Evolutionary conservation across 2,113 vertebrate species (phyloP).

Genomic region (Gnathonemus longibarbis): DNA sequence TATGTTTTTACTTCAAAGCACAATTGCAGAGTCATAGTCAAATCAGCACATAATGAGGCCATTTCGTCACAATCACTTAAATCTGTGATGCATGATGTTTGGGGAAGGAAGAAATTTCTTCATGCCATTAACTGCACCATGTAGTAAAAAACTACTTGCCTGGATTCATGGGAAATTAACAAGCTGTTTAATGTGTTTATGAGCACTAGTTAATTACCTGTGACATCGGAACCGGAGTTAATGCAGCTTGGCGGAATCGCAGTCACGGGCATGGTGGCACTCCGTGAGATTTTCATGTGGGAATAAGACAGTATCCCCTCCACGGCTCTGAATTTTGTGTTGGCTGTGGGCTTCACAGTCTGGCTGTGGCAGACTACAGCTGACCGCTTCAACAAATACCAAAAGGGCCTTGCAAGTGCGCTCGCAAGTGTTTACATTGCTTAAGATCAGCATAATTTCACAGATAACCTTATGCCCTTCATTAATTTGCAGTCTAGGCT

Average conservation of each 20-base stretch:
- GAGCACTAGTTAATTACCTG: conserved; percentile 41
- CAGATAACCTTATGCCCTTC: background rate
- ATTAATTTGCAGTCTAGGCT: background rate
- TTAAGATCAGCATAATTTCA: background rate
- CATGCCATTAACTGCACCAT: background rate
- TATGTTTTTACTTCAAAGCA: background rate
- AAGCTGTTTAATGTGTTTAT: conserved; percentile 58
- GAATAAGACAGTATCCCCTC: background rate
- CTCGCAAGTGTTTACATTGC: background rate
- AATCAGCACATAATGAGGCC: background rate
- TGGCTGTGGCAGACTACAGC: background rate
- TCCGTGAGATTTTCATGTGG: background rate
- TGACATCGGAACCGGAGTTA: conserved; percentile 47
- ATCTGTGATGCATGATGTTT: background rate
- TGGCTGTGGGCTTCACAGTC: background rate
- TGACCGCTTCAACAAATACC: background rate
- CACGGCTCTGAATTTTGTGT: background rate
- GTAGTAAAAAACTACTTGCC: conserved; percentile 25
- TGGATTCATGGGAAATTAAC: conserved; percentile 33
- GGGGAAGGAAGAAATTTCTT: background rate
- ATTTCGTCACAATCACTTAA: background rate
- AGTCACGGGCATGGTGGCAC: background rate
- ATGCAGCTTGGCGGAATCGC: conserved; percentile 28
- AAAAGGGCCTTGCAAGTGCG: too few relatives aligned
- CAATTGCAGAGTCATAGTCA: background rate